phyloP scores from a whole-genome alignment of 2,888 invertebrate species.

The Mythimna loreyi region DNA sequence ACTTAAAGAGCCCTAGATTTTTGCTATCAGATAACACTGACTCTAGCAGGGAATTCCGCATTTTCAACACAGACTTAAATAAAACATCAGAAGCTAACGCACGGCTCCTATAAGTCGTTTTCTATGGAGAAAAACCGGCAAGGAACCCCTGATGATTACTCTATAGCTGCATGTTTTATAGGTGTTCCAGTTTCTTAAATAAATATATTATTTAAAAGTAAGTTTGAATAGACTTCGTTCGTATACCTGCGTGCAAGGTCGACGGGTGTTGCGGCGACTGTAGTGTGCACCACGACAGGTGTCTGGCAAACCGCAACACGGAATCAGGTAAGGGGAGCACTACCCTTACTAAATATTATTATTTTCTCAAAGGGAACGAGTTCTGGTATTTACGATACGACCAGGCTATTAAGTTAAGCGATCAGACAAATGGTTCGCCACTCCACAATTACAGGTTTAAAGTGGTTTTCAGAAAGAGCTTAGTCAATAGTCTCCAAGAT shows the following conservation, averaged over 20 bases:
- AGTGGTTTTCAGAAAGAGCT: neutral
- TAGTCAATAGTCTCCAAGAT: neutral
- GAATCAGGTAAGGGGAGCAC: conserved; percentile 38
- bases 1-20: no score
- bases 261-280: conserved; percentile 42
- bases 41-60: no score
- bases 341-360: conserved; percentile 20
- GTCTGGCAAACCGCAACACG: conserved; percentile 45
- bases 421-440: neutral
- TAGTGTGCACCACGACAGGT: conserved; percentile 50
- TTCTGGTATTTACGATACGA: conserved; percentile 8
- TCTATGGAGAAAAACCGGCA: no score
- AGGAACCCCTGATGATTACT: no score
- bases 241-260: conserved; percentile 52
- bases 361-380: conserved; percentile 11
- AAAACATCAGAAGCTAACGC: no score
- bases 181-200: conserved; percentile 45
- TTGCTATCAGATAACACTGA: no score
- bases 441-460: conserved; percentile 1
- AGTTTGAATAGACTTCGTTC: conserved; percentile 41
- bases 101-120: no score
- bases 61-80: no score
- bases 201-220: conserved; percentile 46
- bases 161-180: no score
- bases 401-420: conserved; percentile 4